phyloP scores from a whole-genome alignment of 2,888 invertebrate species.

The Parnassius mnemosyne region DNA sequence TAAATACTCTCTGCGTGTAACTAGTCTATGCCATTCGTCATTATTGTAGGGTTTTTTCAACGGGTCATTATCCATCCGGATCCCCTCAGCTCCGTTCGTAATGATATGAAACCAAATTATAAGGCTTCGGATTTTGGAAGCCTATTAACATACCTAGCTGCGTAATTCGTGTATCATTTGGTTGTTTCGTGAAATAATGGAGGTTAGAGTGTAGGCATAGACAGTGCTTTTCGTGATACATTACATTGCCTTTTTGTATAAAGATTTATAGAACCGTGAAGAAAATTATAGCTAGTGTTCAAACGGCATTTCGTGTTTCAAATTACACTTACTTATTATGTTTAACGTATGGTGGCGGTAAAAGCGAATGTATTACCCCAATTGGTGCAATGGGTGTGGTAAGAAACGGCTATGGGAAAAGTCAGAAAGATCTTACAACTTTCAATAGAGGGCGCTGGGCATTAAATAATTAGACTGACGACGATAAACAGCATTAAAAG shows the following conservation, averaged over 20 bases:
- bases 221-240: slow-evolving; percentile 32
- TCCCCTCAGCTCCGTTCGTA: slow-evolving; percentile 55
- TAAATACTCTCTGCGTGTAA: slow-evolving; percentile 31
- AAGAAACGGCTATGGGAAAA: too few species aligned
- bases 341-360: neutral
- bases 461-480: too few species aligned
- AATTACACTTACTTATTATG: neutral
- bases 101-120: slow-evolving; percentile 76
- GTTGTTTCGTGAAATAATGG: slow-evolving; percentile 47
- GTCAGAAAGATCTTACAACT: too few species aligned
- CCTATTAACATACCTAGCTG: slow-evolving; percentile 73
- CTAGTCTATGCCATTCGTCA: slow-evolving; percentile 39
- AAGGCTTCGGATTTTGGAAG: slow-evolving; percentile 55
- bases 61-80: slow-evolving; percentile 62
- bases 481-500: too few species aligned
- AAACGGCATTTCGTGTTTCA: neutral
- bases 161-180: slow-evolving; percentile 59
- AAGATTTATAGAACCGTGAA: neutral
- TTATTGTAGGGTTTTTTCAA: slow-evolving; percentile 29
- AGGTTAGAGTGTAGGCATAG: slow-evolving; percentile 26
- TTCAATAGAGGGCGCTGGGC: too few species aligned
- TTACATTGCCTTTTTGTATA: slow-evolving; percentile 6
- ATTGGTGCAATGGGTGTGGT: too few species aligned
- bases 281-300: slow-evolving; percentile 2
- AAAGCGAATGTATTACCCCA: too few species aligned